Conservation (phyloP, 2,888 invertebrate genomes). For the Oasisia sp. region DNA sequence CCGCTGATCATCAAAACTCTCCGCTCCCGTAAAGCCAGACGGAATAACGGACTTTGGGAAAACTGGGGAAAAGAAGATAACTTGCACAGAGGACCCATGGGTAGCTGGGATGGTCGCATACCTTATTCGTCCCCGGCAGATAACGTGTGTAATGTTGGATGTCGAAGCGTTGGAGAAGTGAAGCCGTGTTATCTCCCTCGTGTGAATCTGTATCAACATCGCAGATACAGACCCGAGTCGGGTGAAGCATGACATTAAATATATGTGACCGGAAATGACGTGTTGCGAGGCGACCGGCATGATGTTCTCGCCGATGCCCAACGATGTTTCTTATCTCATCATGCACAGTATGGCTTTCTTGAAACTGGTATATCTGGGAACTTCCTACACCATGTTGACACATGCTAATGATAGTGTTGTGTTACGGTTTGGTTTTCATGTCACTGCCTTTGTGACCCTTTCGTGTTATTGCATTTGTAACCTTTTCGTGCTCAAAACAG, state of each 20-base stretch:
- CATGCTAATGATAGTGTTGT: neutral
- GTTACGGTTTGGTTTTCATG: neutral
- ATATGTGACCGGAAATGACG: neutral
- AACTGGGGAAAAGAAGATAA: neutral
- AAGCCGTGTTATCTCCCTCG: neutral
- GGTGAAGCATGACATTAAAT: neutral
- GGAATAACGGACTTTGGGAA: neutral
- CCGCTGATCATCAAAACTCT: neutral
- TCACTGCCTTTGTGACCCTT: neutral
- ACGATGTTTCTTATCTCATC: neutral
- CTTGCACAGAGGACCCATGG: neutral
- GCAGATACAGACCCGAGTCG: neutral
- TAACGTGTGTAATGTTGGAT: neutral
- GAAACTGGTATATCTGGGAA: neutral
- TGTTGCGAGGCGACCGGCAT: no score
- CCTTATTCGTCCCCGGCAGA: neutral
- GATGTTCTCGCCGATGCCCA: neutral
- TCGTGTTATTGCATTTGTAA: no score
- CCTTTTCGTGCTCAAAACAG: no score
- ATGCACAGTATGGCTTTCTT: neutral
- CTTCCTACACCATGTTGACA: neutral
- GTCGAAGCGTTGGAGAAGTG: neutral
- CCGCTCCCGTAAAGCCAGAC: neutral
- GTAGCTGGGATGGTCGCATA: neutral
- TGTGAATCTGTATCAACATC: neutral